Evolutionary conservation across 2,888 invertebrate species (phyloP), one percentile per base, ranked within the genome.

Genomic region (Empis livida): DNA sequence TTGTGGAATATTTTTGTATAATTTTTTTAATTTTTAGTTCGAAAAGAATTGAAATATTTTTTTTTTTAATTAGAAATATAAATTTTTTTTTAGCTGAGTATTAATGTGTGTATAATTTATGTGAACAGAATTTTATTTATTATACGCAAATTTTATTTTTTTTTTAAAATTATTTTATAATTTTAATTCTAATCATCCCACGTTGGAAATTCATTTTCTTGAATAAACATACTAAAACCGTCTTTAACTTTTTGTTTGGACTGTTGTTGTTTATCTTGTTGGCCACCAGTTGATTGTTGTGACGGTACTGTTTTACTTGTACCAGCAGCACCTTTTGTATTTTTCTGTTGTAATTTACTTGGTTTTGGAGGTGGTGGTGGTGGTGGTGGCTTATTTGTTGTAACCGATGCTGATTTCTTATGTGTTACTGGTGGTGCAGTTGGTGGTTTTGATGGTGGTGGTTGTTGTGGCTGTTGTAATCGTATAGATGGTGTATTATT

Each of bases 151-250:
- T 20, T 5, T 20, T 20, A 20, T 20, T 5, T 5, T 20, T 5
- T 5, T 20, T 27, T 27, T 27, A 27, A 8, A 8, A 27, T 27
- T 27, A 8, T 27, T 27, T 27, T 5, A 8, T 27, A 27, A 20
- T 20, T 20, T 20, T 5, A 20, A 39, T 52, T 60, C 75, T 74
- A 80, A 66, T 80, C 80, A 56, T 80, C 80, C 80, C 80, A 80
- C 54, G 73, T 65, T 17, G 80, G 80, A 61, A 80, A 80, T 57
- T 71, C 73, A 43, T 75, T 71, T 60, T 78, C 75, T 48, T 72
- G 71, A 48, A 79, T 69, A 59, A 80, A 80, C 54, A 79, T 70
- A 53, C 66, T 65, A 51, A 69, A 68, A 54, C 64, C 65, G 46
- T 51, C 55, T 53, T 41, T 41, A 11, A 11, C 9, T 51, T 54